Conservation (phyloP, 2,888 invertebrate genomes). For the Cenopis cana region DNA sequence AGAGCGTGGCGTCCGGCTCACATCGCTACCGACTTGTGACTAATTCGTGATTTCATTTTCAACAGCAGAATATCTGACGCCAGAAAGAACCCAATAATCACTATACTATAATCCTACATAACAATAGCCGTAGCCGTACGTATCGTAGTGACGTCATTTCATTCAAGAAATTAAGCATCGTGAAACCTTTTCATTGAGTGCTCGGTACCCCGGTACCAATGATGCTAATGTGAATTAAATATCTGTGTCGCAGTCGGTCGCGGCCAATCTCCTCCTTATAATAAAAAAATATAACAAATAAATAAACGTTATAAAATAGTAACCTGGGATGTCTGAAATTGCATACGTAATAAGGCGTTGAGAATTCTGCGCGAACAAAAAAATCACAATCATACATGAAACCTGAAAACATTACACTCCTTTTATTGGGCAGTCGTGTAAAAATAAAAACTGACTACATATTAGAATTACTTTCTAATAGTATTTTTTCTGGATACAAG, state of each 20-base stretch:
- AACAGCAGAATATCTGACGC: slow-evolving; percentile 71
- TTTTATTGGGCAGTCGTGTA: too few species aligned
- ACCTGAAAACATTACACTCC: too few species aligned
- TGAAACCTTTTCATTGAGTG: slow-evolving; percentile 66
- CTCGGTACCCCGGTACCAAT: not conserved
- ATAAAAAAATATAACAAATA: too few species aligned
- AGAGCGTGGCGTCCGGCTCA: slow-evolving; percentile 76
- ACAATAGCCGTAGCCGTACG: slow-evolving; percentile 52
- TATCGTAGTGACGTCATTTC: slow-evolving; percentile 75
- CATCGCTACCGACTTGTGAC: slow-evolving; percentile 83
- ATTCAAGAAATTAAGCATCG: slow-evolving; percentile 68
- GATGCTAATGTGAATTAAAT: slow-evolving; percentile 14
- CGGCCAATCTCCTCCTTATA: not conserved
- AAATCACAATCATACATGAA: too few species aligned
- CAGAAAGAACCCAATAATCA: slow-evolving; percentile 76
- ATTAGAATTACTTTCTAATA: too few species aligned
- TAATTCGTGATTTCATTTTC: slow-evolving; percentile 71
- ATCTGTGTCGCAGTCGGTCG: slow-evolving; percentile 17
- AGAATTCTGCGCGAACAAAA: too few species aligned
- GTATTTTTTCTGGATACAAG: too few species aligned
- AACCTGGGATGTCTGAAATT: too few species aligned
- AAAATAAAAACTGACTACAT: too few species aligned
- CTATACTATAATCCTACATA: slow-evolving; percentile 50
- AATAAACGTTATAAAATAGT: too few species aligned
- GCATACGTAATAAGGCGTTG: not conserved